phyloP scores from a whole-genome alignment of 2,888 invertebrate genomes.

The Meloe dianella region DNA sequence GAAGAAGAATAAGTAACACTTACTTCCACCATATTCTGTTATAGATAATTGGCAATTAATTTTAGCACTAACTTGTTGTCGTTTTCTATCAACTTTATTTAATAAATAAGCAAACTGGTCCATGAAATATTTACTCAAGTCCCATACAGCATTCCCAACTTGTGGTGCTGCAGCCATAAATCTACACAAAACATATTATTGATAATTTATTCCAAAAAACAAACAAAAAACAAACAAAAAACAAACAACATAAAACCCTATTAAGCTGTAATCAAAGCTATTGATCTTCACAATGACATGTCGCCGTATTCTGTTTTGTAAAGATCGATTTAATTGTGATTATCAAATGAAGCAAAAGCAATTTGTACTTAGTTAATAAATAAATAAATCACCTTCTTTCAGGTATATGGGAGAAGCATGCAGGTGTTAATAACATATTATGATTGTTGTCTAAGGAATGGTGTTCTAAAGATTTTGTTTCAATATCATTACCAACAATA shows the following conservation, averaged over 20 bases:
- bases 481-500: conserved; percentile 57
- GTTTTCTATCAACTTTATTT: conserved; percentile 60
- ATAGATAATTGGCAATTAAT: conserved; percentile 71
- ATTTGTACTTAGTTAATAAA: not conserved
- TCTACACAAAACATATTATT: conserved; percentile 62
- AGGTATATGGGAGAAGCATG: conserved; percentile 16
- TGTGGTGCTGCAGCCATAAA: conserved; percentile 74
- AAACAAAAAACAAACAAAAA: too few species aligned
- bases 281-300: too few species aligned
- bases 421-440: conserved; percentile 36
- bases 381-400: conserved; percentile 12
- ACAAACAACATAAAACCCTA: too few species aligned
- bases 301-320: too few species aligned
- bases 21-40: conserved; percentile 67
- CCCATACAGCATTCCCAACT: conserved; percentile 68
- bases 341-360: not conserved
- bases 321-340: too few species aligned
- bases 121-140: conserved; percentile 67
- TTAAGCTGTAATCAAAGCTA: too few species aligned
- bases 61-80: conserved; percentile 61
- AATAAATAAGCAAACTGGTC: conserved; percentile 64
- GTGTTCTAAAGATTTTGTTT: conserved; percentile 56
- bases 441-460: conserved; percentile 58
- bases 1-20: conserved; percentile 49
- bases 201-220: too few species aligned